phyloP scores from a whole-genome alignment of 2,113 vertebrate genomes.

The Puma concolor region DNA sequence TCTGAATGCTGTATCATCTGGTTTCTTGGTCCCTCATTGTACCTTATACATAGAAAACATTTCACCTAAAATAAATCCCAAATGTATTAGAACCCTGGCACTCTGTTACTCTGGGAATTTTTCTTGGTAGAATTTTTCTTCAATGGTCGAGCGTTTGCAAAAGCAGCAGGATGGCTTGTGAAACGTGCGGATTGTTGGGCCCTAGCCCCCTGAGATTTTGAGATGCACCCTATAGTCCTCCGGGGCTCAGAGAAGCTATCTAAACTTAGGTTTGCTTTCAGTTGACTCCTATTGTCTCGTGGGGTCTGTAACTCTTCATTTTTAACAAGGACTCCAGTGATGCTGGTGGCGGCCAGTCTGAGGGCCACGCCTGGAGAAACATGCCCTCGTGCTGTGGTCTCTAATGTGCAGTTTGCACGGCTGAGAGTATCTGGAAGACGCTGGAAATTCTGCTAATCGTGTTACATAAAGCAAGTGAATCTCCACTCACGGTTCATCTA shows the following conservation, averaged over 20 bases:
- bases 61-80: not conserved
- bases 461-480: not conserved
- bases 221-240: not conserved
- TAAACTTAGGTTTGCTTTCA: not conserved
- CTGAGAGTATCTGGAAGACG: not conserved
- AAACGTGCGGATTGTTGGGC: not conserved
- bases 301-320: not conserved
- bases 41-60: slow-evolving; percentile 9
- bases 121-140: not conserved
- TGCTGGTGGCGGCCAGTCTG: not conserved
- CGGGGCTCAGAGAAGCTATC: not conserved
- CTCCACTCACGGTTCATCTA: not conserved
- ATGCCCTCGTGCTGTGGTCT: not conserved
- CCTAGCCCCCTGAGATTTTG: not conserved
- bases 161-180: not conserved
- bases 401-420: not conserved
- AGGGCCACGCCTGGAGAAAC: not conserved
- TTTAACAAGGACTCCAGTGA: not conserved
- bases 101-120: not conserved
- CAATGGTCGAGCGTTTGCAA: not conserved
- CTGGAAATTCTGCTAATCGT: not conserved
- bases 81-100: not conserved
- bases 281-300: not conserved
- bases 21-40: not conserved
- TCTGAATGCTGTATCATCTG: not conserved